Percentiles rank a stretch among this genome's conserved stretches.
Evolutionary conservation across 1,140 invertebrate genomes (phyloP).

Genomic region (Apis cerana): DNA sequence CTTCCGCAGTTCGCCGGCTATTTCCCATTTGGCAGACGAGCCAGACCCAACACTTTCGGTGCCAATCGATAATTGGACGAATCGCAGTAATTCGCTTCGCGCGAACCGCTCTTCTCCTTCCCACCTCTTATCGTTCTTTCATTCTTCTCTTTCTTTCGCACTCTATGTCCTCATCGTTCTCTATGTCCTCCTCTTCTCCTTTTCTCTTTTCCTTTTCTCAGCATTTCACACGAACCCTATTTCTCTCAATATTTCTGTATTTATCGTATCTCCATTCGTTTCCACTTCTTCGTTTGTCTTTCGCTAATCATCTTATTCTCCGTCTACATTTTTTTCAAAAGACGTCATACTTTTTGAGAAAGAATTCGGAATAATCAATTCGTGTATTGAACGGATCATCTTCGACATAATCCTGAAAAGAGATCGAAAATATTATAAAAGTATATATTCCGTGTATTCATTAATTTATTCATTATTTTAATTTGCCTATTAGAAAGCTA

Average conservation of each 20-base stretch:
- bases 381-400: slow-evolving; percentile 25
- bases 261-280: background rate
- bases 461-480: background rate
- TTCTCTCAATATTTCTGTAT: background rate
- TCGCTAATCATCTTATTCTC: slow-evolving; percentile 20
- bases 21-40: slow-evolving; percentile 76
- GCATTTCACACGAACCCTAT: background rate
- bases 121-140: background rate
- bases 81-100: slow-evolving; percentile 75
- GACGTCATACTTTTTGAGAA: background rate
- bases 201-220: slow-evolving; percentile 8
- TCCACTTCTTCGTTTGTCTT: background rate
- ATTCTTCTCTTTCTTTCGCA: slow-evolving; percentile 11
- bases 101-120: slow-evolving; percentile 61
- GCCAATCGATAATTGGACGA: slow-evolving; percentile 77
- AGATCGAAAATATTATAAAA: slow-evolving; percentile 33
- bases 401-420: slow-evolving; percentile 36
- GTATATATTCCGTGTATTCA: background rate
- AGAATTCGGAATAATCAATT: slow-evolving; percentile 24
- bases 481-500: background rate
- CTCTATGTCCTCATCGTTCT: background rate
- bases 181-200: background rate
- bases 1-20: slow-evolving; percentile 71
- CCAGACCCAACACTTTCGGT: slow-evolving; percentile 77
- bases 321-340: slow-evolving; percentile 30